Conservation (phyloP, 2,888 invertebrate genomes). For the Baronia brevicornis region DNA sequence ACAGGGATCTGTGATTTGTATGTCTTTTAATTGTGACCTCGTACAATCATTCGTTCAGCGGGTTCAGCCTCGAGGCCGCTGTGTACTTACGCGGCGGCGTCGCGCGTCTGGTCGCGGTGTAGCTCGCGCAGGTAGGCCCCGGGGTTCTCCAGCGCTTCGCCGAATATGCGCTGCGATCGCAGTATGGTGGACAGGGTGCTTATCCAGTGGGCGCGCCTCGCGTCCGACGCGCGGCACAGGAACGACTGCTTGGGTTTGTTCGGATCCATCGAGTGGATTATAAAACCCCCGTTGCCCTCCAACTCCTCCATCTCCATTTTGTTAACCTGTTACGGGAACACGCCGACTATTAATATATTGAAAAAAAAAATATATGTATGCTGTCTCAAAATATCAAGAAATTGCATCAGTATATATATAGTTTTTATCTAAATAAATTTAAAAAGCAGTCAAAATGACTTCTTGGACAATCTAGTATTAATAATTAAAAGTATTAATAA, state of each 20-base stretch:
- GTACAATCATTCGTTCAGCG: too few relatives aligned
- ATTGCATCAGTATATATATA: too few relatives aligned
- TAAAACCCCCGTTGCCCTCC: constrained; percentile 42
- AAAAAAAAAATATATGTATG: too few relatives aligned
- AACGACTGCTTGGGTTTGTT: constrained; percentile 84
- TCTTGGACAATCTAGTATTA: too few relatives aligned
- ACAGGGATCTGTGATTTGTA: too few relatives aligned
- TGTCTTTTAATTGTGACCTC: too few relatives aligned
- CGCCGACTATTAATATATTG: constrained; percentile 1
- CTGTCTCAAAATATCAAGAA: too few relatives aligned
- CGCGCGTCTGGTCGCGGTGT: constrained; percentile 42
- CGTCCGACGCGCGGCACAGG: constrained; percentile 84
- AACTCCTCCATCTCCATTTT: constrained; percentile 90
- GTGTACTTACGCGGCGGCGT: constrained; percentile 55
- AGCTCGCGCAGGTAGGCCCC: constrained; percentile 72
- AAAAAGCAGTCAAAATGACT: too few relatives aligned
- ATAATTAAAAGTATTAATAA: too few relatives aligned
- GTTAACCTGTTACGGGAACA: constrained; percentile 84
- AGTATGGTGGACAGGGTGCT: constrained; percentile 88
- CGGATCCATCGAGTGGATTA: constrained; percentile 84
- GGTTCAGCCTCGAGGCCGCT: background rate
- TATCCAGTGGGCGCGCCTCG: constrained; percentile 89
- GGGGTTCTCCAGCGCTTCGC: constrained; percentile 96
- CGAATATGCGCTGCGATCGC: constrained; percentile 94
- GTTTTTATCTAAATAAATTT: too few relatives aligned